These are phyloP conservation scores for Paraescarpia echinospica DNA, from an alignment of 1,140 invertebrate species.

Conservation along the genomic window DNA sequence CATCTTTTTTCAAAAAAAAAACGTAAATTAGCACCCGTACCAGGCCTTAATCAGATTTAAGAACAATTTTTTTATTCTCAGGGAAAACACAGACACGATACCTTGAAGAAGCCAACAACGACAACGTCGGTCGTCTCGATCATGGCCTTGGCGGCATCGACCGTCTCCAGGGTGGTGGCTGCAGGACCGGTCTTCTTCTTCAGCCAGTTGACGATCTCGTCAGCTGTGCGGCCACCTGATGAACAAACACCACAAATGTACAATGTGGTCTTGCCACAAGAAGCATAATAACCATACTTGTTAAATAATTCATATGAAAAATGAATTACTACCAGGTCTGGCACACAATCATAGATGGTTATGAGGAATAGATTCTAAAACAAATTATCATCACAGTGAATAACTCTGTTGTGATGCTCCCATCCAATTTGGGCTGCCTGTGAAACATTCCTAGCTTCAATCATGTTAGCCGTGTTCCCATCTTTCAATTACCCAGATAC, in stretches of 20 bases:
- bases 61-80: not conserved
- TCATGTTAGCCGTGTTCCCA: not conserved
- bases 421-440: no score
- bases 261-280: not conserved
- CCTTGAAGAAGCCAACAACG: slow-evolving; percentile 92
- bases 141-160: slow-evolving; percentile 83
- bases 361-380: not conserved
- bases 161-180: slow-evolving; percentile 73
- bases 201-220: slow-evolving; percentile 92
- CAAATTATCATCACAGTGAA: not conserved
- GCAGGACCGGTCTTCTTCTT: slow-evolving; percentile 93
- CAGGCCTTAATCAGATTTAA: no score
- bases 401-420: not conserved
- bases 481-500: no score
- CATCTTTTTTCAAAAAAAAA: no score
- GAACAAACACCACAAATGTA: not conserved
- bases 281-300: not conserved
- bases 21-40: not conserved
- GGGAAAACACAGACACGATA: slow-evolving; percentile 32
- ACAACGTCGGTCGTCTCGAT: slow-evolving; percentile 78
- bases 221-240: slow-evolving; percentile 82
- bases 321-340: not conserved
- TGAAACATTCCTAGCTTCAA: no score
- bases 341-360: no score
- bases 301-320: slow-evolving; percentile 1